A percentile compares a stretch with the other conserved stretches of the same genome.
Conservation (phyloP, 2,888 invertebrate genomes). For the Kuschelorhynchus macadamiae region DNA sequence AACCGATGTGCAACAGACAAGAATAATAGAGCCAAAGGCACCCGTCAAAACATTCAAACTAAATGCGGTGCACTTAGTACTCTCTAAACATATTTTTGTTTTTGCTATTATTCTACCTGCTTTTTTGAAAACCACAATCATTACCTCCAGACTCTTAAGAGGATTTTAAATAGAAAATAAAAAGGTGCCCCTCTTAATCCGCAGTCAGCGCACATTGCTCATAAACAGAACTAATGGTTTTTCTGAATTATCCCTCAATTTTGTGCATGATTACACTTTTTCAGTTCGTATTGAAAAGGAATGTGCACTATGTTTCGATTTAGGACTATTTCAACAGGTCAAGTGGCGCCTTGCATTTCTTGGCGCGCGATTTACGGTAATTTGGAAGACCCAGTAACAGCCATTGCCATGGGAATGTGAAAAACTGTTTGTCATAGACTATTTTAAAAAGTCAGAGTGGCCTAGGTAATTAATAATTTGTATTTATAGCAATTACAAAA, state of each 20-base stretch:
- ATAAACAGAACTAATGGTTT: constrained; percentile 50
- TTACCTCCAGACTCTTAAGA: constrained; percentile 19
- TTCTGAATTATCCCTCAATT: constrained; percentile 33
- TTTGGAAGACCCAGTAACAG: too few species aligned
- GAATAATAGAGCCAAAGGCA: constrained; percentile 15
- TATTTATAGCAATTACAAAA: too few species aligned
- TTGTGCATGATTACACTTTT: constrained; percentile 43
- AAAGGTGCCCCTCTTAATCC: constrained; percentile 19
- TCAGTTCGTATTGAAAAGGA: constrained; percentile 15
- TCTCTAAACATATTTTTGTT: constrained; percentile 20
- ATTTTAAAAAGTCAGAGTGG: too few species aligned
- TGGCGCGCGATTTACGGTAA: too few species aligned
- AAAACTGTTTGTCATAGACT: too few species aligned
- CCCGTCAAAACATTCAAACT: constrained; percentile 9
- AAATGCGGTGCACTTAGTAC: constrained; percentile 4
- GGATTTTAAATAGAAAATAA: constrained; percentile 13
- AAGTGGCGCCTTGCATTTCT: constrained; percentile 16
- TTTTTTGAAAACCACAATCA: constrained; percentile 16
- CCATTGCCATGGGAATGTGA: too few species aligned
- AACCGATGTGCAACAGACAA: constrained; percentile 25
- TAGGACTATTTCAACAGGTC: neutral
- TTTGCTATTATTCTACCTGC: constrained; percentile 7
- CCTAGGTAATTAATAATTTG: too few species aligned
- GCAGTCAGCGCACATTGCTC: constrained; percentile 50
- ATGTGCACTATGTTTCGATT: constrained; percentile 10